These are phyloP conservation scores for Apeira syringaria DNA, from an alignment of 2,888 invertebrate genomes.

Conservation along the genomic window DNA sequence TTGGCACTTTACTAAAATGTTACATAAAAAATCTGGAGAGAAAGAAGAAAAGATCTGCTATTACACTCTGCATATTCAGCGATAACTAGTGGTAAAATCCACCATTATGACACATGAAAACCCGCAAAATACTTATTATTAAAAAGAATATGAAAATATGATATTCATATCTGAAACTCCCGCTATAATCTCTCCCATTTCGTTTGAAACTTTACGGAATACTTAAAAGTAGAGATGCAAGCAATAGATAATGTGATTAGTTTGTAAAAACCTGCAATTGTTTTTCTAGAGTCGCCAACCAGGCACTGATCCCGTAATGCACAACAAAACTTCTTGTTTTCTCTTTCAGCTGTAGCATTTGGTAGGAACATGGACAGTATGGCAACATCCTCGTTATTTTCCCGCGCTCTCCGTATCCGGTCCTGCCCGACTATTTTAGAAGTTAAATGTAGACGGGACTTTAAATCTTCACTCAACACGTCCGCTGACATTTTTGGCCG, in stretches of 20 bases:
- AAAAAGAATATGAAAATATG: too few relatives aligned
- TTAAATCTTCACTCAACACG: slow-evolving; percentile 91
- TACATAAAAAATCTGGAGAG: too few relatives aligned
- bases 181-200: too few relatives aligned
- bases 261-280: slow-evolving; percentile 87
- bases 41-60: too few relatives aligned
- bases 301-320: slow-evolving; percentile 89
- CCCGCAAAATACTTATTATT: too few relatives aligned
- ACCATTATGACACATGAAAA: too few relatives aligned
- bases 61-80: too few relatives aligned
- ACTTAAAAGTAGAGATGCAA: too few relatives aligned
- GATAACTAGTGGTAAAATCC: too few relatives aligned
- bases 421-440: slow-evolving; percentile 93
- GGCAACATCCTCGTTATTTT: slow-evolving; percentile 94
- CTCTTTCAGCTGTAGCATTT: slow-evolving; percentile 84
- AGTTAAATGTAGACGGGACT: slow-evolving; percentile 87
- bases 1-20: too few relatives aligned
- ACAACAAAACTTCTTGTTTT: slow-evolving; percentile 91
- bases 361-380: slow-evolving; percentile 93
- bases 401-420: slow-evolving; percentile 90
- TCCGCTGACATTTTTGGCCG: slow-evolving; percentile 86
- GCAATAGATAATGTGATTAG: not conserved
- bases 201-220: too few relatives aligned
- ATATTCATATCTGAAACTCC: too few relatives aligned
- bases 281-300: slow-evolving; percentile 89